A percentile compares a stretch with the other conserved stretches of the same genome.
Conservation (phyloP, 2,113 vertebrate genomes). For the Carassius gibelio region DNA sequence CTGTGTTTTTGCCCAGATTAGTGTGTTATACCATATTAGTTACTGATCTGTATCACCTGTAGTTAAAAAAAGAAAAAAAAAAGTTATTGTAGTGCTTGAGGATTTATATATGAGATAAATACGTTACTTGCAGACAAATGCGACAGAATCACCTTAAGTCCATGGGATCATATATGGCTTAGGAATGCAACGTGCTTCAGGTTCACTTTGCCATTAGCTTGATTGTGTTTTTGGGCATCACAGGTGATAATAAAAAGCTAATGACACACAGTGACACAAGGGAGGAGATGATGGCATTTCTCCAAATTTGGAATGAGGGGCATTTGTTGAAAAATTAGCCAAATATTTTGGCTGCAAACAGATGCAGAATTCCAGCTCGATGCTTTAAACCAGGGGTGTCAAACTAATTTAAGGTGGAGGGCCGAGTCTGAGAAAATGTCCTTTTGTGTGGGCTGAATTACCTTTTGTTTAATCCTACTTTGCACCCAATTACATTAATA, state of each 20-base stretch:
- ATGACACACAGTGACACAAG: neutral
- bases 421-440: no score
- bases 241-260: conserved; percentile 2
- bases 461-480: no score
- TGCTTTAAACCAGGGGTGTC: neutral
- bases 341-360: neutral
- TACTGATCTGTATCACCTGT: neutral
- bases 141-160: neutral
- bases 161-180: neutral
- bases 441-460: no score
- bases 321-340: neutral
- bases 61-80: no score
- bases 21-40: neutral
- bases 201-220: neutral
- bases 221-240: neutral
- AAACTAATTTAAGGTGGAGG: no score
- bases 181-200: neutral
- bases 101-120: neutral
- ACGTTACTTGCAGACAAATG: neutral
- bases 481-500: no score
- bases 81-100: neutral
- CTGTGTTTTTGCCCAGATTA: neutral
- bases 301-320: conserved; percentile 4
- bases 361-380: neutral
- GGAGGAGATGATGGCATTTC: neutral